Evolutionary conservation across 2,113 vertebrate species (phyloP), one percentile per base, ranked within the genome.

Genomic region (Ciconia maguari): DNA sequence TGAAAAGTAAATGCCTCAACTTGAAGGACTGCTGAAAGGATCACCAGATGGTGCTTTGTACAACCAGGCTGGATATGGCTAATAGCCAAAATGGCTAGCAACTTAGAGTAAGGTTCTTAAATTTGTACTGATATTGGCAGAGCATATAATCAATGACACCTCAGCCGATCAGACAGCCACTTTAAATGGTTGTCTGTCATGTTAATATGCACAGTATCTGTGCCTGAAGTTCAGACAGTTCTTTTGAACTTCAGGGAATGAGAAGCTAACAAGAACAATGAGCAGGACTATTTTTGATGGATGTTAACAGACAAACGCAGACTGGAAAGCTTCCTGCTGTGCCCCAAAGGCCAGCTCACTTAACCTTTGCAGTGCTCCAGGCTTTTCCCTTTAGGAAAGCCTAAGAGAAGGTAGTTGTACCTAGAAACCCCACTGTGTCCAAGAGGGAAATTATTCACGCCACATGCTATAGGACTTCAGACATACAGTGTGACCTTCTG

Each of bases 381-480:
- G 17, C 10, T 86, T 77, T 85, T 88, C 16, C 34, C 49, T 79
- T 94, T 70, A 83, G 57, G 41, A 91, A 94, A 85, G 7, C 25
- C 58, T 46, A 77, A 42, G 30, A 90, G 58, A 87, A 86, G 21
- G 36, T 18, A 65, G 16, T 5, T 83, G 14, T 79, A 72, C 32
- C 38, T 58, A 69, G 51, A 90, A 94, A 74, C 8, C 54, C 54
- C 20, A 60, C 64, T 48, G 76, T 44, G 54, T 66, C 42, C n/a
- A 81, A 74, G 38, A 64, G 21, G n/a, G 16, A 89, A 90, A 92
- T 95, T 89, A 81, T 15, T 94, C 60, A 88, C 7, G 9, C 24
- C 76, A 42, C 46, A 51, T 66, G 51, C 26, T 58, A 16, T 46
- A 91, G n/a, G 46, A 48, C 27, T 89, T 93, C 49, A 86, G n/a